Evolutionary conservation across 2,888 invertebrate genomes (phyloP).

Genomic region (Cephalotes varians): DNA sequence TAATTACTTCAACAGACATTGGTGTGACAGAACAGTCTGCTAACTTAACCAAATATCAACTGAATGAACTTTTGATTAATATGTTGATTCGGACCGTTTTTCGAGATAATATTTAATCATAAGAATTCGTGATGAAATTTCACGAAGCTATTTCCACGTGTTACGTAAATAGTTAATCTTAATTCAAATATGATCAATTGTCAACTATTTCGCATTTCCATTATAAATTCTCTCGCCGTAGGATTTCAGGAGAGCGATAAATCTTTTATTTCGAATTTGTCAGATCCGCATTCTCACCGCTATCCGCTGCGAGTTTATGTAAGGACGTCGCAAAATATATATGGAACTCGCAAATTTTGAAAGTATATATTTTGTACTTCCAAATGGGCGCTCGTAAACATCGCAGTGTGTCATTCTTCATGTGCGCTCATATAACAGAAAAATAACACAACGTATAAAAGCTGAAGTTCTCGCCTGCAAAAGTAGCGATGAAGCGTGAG

Average conservation of each 20-base stretch:
- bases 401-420: constrained; percentile 63
- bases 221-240: constrained; percentile 38
- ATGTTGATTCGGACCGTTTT: background rate
- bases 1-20: constrained; percentile 18
- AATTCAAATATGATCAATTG: background rate
- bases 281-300: background rate
- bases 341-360: constrained; percentile 59
- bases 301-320: constrained; percentile 5
- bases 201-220: constrained; percentile 31
- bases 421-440: constrained; percentile 65
- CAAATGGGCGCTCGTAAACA: constrained; percentile 65
- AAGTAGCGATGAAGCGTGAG: background rate
- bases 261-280: constrained; percentile 36
- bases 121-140: background rate
- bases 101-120: background rate
- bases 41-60: background rate
- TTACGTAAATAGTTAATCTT: background rate
- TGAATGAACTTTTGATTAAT: background rate
- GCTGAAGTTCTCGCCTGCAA: constrained; percentile 49
- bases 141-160: background rate
- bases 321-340: no score
- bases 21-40: no score
- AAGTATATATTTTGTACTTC: constrained; percentile 62
- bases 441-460: constrained; percentile 68
- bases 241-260: constrained; percentile 23